Conservation (phyloP, 1,140 invertebrate genomes). For the Helicoverpa armigera region DNA sequence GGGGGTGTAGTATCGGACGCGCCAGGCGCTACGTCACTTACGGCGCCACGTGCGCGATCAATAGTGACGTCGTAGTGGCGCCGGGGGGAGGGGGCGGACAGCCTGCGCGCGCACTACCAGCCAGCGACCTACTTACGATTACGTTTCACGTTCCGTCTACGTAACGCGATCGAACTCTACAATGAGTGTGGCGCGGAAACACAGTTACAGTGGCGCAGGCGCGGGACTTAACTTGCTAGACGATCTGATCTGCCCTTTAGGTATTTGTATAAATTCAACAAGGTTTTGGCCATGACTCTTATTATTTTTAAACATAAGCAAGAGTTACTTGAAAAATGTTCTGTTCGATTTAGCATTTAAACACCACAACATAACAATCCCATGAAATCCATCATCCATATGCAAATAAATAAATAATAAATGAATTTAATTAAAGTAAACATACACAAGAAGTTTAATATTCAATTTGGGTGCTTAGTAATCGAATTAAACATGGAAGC, state of each 20-base stretch:
- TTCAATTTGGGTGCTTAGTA: neutral
- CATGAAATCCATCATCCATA: no score
- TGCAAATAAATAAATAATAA: neutral
- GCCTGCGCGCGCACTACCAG: slow-evolving; percentile 76
- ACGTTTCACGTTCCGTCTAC: slow-evolving; percentile 83
- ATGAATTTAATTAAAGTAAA: neutral
- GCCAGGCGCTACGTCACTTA: slow-evolving; percentile 82
- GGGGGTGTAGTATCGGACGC: slow-evolving; percentile 76
- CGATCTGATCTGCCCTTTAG: slow-evolving; percentile 35
- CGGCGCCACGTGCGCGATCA: slow-evolving; percentile 84
- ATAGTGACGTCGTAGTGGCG: slow-evolving; percentile 81
- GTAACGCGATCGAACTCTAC: slow-evolving; percentile 80
- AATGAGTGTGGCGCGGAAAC: slow-evolving; percentile 48
- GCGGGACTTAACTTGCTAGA: slow-evolving; percentile 35
- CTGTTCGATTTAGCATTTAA: no score
- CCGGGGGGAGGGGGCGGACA: slow-evolving; percentile 43
- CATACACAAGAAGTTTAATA: neutral
- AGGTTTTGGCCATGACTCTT: slow-evolving; percentile 29
- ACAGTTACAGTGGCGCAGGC: slow-evolving; percentile 45
- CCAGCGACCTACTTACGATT: slow-evolving; percentile 82
- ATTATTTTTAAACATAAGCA: neutral
- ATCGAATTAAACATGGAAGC: neutral
- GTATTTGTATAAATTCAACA: slow-evolving; percentile 17
- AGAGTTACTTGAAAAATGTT: no score
- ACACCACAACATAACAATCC: no score